Evolutionary conservation across 2,113 vertebrate species (phyloP).

Genomic region (Lynx canadensis): DNA sequence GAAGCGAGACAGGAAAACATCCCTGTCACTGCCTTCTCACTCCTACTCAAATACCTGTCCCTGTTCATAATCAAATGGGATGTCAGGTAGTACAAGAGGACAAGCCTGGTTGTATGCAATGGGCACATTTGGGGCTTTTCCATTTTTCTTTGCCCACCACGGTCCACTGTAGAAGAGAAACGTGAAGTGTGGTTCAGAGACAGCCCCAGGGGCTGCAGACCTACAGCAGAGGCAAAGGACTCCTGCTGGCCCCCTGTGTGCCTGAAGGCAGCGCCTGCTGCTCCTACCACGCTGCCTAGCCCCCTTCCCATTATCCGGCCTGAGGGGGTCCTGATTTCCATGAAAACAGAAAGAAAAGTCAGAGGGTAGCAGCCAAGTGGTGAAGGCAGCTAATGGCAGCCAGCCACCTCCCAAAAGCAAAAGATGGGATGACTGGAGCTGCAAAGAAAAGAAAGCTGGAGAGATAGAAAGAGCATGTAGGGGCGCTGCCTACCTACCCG

Average conservation of each 20-base stretch:
- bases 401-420: not conserved
- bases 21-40: not conserved
- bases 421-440: not conserved
- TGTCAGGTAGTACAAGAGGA: not conserved
- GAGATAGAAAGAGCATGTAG: accelerated
- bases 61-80: not conserved
- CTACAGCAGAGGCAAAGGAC: not conserved
- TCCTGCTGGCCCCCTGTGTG: not conserved
- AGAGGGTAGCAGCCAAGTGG: not conserved
- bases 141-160: not conserved
- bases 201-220: not conserved
- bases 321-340: not conserved
- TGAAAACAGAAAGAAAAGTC: not conserved
- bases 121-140: not conserved
- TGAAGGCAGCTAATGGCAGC: not conserved
- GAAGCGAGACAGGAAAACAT: accelerated
- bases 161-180: not conserved
- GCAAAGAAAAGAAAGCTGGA: not conserved
- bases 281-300: not conserved
- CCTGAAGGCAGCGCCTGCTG: not conserved
- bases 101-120: not conserved
- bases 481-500: accelerated
- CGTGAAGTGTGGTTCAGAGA: not conserved
- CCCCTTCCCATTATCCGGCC: not conserved
- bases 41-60: not conserved